These are phyloP conservation scores for Acanthaster planci DNA, from an alignment of 35 echinoderm and acorn worm species.

Conservation along the genomic window DNA sequence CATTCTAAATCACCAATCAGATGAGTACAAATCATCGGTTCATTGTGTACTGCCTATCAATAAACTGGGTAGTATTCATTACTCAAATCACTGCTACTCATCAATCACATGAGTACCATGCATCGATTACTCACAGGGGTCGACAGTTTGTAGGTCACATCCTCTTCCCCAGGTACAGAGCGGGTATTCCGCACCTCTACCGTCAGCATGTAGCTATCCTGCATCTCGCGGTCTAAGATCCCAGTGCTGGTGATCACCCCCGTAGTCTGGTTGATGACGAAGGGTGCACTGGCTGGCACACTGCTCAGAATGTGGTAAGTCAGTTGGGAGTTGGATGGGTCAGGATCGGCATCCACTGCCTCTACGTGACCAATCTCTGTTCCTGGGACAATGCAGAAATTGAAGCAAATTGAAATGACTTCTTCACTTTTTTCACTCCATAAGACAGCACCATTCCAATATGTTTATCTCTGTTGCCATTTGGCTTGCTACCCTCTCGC, in stretches of 20 bases:
- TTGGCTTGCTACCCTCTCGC: too few species aligned
- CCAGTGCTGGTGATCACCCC: constrained; percentile 56
- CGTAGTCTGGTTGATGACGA: constrained; percentile 50
- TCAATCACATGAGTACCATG: too few species aligned
- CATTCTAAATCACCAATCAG: too few species aligned
- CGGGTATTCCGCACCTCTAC: constrained; percentile 62
- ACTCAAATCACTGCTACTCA: too few species aligned
- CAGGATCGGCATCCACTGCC: constrained; percentile 61
- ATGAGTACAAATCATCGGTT: too few species aligned
- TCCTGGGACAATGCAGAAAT: neutral
- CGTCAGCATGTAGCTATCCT: constrained; percentile 43
- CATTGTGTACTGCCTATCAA: too few species aligned
- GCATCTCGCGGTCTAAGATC: constrained; percentile 60
- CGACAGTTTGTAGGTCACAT: constrained; percentile 6
- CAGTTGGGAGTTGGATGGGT: constrained; percentile 51
- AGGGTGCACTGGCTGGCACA: constrained; percentile 26
- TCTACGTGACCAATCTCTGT: constrained; percentile 44
- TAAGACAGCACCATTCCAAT: too few species aligned
- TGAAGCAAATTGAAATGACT: too few species aligned
- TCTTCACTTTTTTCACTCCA: too few species aligned
- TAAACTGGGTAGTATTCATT: too few species aligned
- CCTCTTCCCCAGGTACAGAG: neutral
- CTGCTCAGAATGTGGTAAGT: constrained; percentile 58
- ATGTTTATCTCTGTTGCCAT: too few species aligned
- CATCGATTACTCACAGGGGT: constrained; percentile 47